Evolutionary conservation across 2,797 vertebrate species (phyloP), one percentile per base, ranked within the genome.

Genomic region (Lithobates pipiens): DNA sequence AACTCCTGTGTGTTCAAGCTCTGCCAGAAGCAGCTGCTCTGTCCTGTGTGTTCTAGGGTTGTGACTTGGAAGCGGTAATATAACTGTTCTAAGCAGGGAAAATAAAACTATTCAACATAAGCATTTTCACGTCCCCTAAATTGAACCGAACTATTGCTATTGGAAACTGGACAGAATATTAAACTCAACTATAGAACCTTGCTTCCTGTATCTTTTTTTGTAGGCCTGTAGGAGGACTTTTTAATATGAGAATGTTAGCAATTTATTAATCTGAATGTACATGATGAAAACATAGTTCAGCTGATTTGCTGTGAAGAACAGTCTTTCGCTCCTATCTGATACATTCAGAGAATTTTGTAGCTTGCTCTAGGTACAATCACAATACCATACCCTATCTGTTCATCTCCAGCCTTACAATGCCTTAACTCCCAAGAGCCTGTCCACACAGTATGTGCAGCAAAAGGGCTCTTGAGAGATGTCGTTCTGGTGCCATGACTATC

Each of bases 231-330:
- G 3, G 13, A 16, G 16, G 1, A 6, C 13, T 5, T 54, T 54
- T 16, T 15, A 54, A 54, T 5, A 13, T 18, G 13, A 54, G 50
- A 18, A 5, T 5, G 5, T 54, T 54, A 1, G 13, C 1, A 0
- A 13, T 63, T 6, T 65, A 4, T 25, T 9, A 10, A 8, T 25
- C 21, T 65, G n/a, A 25, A 65, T 25, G n/a, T 25, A 65, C 16
- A 0, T 93, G 93, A 94, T 94, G 92, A 90, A 65, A 71, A 87
- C 91, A 93, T 94, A 93, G 93, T 94, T 94, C 93, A 93, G 84
- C 93, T 90, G 93, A 93, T 44, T 6, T 2, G 32, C 0, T 50
- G 73, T 16, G 92, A 91, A 90, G 5, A 92, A 93, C 13, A 74
- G 3, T 80, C 27, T 6, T 1, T 46, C 11, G 29, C 88, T 83